Base-by-base conservation (phyloP, 2,888 invertebrate genomes). In the Drosophila melanocephala region DNA sequence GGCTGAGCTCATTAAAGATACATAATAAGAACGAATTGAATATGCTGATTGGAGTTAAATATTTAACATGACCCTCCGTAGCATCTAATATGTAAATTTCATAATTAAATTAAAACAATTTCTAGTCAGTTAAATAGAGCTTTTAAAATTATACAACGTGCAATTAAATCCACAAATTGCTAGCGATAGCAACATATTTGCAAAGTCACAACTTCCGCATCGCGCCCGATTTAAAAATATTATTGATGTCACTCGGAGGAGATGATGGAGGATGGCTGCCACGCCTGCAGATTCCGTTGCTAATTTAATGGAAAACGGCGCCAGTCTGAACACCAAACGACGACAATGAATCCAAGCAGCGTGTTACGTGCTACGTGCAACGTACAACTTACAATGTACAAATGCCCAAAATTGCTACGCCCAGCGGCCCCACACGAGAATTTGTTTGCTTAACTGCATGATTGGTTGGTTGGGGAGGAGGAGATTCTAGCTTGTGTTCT, bases 401-500 rank as follows among this genome's bases (percentile, higher is more conserved):
- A 51, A 22, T 42, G 42, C 35, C 58, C 51, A 57, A 63, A 57
- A 62, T 30, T 50, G 53, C 35, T 66, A 59, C 66, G 55, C 44
- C 60, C 50, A 14, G 10, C 19, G 26, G 39, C 66, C 26, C 68
- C 65, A 59, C 56, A 57, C 22, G 63, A 33, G 59, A 62, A 63
- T 72, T 73, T 70, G 66, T 75, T 84, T 68, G 53, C 66, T 76
- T 59, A 68, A 71, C 69, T 83, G 74, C 72, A 72, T 89, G 79
- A 84, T 64, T 74, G 79, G 44, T 57, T 66, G 65, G 63, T 52
- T 50, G 51, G 35, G 22, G 28, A 51, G 44, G 12, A 5, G 51
- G 22, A n/a, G 39, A 44, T 7, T 14, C 14, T 3, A 7, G 33
- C 26, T 51, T 44, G 12, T 22, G 42, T 51, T 52, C 33, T 35